phyloP scores from a whole-genome alignment of 2,797 vertebrate species.

The Astyanax mexicanus region DNA sequence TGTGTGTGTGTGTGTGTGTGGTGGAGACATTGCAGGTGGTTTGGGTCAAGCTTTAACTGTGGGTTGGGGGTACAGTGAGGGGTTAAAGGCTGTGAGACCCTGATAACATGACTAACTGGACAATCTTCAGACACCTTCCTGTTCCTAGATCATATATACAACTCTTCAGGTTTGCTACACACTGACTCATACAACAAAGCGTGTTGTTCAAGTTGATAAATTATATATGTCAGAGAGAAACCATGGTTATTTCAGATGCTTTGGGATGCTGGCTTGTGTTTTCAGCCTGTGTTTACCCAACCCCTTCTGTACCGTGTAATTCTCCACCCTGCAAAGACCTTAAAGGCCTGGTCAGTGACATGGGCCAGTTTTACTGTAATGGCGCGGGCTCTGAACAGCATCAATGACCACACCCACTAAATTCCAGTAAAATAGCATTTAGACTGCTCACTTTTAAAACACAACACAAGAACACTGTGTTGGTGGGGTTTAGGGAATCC shows the following conservation, averaged over 20 bases:
- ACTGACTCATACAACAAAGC: not conserved
- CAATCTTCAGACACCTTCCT: not conserved
- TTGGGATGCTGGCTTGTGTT: not conserved
- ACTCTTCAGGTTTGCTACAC: conserved; percentile 4
- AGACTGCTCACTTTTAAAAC: not conserved
- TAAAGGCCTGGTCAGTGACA: conserved; percentile 3
- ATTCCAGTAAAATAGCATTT: not conserved
- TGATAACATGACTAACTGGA: conserved; percentile 53
- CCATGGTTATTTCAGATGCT: not conserved
- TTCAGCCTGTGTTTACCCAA: conserved; percentile 1
- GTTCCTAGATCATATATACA: not conserved
- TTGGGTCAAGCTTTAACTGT: conserved; percentile 26
- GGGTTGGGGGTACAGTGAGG: not conserved
- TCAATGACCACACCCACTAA: conserved; percentile 8
- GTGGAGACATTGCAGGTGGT: conserved; percentile 43
- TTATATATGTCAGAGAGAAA: not conserved
- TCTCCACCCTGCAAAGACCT: not conserved
- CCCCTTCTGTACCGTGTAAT: conserved; percentile 4
- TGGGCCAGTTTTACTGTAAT: not conserved
- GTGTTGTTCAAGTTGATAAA: not conserved
- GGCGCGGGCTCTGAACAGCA: not conserved
- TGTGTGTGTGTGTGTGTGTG: conserved; percentile 60
- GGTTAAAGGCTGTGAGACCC: not conserved
- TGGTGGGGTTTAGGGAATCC: not conserved
- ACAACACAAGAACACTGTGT: not conserved